Evolutionary conservation across 2,888 invertebrate genomes (phyloP).

Genomic region (Hirtodrosophila duncani): DNA sequence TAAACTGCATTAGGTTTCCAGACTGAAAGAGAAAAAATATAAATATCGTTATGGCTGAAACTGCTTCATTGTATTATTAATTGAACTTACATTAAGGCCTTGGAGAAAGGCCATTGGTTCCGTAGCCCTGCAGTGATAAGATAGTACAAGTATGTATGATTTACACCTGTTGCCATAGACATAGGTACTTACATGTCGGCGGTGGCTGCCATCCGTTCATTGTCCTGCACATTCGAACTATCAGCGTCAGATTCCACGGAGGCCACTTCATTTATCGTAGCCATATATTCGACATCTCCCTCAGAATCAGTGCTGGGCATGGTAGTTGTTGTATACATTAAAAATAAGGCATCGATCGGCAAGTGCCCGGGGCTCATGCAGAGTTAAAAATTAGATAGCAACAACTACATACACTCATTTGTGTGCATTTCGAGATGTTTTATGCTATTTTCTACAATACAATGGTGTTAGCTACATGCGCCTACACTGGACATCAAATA

Average conservation of each 20-base stretch:
- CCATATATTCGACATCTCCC: slow-evolving; percentile 4
- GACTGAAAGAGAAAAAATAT: slow-evolving; percentile 52
- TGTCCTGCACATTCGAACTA: slow-evolving; percentile 7
- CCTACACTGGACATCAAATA: background rate
- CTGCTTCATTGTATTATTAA: background rate
- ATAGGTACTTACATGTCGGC: slow-evolving; percentile 18
- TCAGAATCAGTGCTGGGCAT: slow-evolving; percentile 15
- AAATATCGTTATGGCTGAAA: too few relatives aligned
- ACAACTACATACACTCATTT: slow-evolving; percentile 3
- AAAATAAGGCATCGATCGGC: background rate
- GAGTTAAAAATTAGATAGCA: background rate
- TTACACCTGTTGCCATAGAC: slow-evolving; percentile 14
- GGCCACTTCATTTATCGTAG: slow-evolving; percentile 9
- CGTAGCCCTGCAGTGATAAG: slow-evolving; percentile 23
- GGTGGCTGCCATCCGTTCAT: background rate
- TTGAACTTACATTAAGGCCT: slow-evolving; percentile 66
- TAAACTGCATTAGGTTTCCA: slow-evolving; percentile 73
- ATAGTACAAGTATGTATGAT: background rate
- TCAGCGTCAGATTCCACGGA: slow-evolving; percentile 17
- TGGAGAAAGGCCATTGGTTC: slow-evolving; percentile 69
- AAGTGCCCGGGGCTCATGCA: background rate
- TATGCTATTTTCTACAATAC: too few relatives aligned
- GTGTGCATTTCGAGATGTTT: too few relatives aligned
- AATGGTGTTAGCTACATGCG: slow-evolving; percentile 27
- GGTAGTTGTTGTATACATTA: too few relatives aligned